Evolutionary conservation across 2,113 vertebrate genomes (phyloP), one percentile per base, ranked within the genome.

Genomic region (Machaerirhynchus nigripectus): DNA sequence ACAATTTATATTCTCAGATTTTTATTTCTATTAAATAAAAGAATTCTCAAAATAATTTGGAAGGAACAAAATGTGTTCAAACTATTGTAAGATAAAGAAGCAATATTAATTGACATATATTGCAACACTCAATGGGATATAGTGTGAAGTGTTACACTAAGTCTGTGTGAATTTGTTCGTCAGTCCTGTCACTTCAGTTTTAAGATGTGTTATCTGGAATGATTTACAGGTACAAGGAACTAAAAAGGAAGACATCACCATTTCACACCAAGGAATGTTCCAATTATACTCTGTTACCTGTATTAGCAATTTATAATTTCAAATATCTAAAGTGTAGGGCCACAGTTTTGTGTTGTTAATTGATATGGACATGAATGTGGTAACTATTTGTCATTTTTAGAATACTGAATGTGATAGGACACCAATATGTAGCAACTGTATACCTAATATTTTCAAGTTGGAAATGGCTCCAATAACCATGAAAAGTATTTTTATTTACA

Each of bases 51-150:
- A 95, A 93, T 88, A 95, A 95, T 96, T 96, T 93, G 57, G 78
- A 96, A 82, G 60, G 90, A 93, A 90, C 67, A 80, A 97, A 98
- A 97, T 97, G 77, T 97, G 88, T 97, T 98, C 97, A 97, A 98
- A 94, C 37, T 89, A 95, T 97, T 96, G 93, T 95, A 97, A 97
- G 95, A 91, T 97, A 97, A 98, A 96, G 95, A 96, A 97, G 80
- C 95, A 96, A 97, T 98, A 98, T 97, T 97, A 98, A 98, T 98
- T 98, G 98, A 98, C 94, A 98, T 98, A 98, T 98, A 98, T 97
- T 97, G 95, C 85, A 97, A 95, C 95, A 97, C 98, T 97, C 95
- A 94, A 87, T 97, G 96, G 97, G 97, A 97, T 79, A 88, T 96
- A 97, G 98, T 98, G 98, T 98, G 97, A 98, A 98, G 97, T 98